Evolutionary conservation across 2,797 vertebrate genomes (phyloP), one percentile per base, ranked within the genome.

Genomic region (Carduelis carduelis): DNA sequence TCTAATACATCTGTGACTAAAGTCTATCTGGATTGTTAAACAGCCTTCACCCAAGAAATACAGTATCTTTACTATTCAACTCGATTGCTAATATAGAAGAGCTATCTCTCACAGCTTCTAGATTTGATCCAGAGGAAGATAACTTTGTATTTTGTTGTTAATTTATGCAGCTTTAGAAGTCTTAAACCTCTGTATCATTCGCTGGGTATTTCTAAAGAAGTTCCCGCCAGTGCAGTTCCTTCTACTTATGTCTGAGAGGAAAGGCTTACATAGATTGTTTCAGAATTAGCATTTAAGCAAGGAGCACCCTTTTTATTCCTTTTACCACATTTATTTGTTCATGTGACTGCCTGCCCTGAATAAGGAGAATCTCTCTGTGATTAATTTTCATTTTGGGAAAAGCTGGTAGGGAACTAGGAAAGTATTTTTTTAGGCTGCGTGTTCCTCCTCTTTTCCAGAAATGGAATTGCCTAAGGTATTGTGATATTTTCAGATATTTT

Each of bases 401-500:
- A 56, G 26, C 49, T 9, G 7, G 2, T 5, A 44, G 19, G 3
- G 60, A 35, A 21, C 8, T 23, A 55, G 21, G 26, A 16, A 72
- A 61, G 30, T 11, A n/a, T 49, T 80, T 74, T 90, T 88, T 90
- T 65, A 32, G 71, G 8, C 12, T 32, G 2, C 1, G 0, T 0
- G 0, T 90, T 74, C 30, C 35, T 95, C 94, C 34, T 90, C 15
- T 83, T 83, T 95, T 97, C 94, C 86, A 93, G 95, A 92, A 97
- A 95, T 97, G 92, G 71, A 90, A 81, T 95, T 27, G 66, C 56
- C 92, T 89, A 97, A 95, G 90, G 94, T 95, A 93, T 88, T 95
- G 46, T 87, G 83, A 78, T 97, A 90, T 95, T 96, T 96, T 87
- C 61, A 83, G 93, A 76, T 97, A 83, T 95, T 97, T 83, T 94